Conservation (phyloP, 2,797 vertebrate genomes). For the Pangasius macronema region DNA sequence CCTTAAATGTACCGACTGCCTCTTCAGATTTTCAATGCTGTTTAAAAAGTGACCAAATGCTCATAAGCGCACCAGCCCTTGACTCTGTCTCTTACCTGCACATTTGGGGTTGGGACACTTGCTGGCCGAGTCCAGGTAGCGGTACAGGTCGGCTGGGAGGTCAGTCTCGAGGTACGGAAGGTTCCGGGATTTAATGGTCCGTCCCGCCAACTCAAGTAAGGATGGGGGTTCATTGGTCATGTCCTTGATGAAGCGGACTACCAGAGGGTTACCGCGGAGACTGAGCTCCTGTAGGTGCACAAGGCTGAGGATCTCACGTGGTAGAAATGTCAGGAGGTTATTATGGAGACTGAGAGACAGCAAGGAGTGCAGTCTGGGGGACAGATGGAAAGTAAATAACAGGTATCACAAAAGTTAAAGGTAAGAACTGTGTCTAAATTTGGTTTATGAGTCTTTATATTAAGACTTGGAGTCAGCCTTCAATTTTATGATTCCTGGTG, state of each 20-base stretch:
- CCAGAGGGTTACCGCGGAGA: conserved; percentile 93
- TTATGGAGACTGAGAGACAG: conserved; percentile 97
- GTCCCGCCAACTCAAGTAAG: conserved; percentile 91
- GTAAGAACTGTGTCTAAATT: not conserved
- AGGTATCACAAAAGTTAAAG: not conserved
- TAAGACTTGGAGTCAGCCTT: not conserved
- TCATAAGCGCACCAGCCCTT: not conserved
- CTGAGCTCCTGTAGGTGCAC: conserved; percentile 95
- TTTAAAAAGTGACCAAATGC: not conserved
- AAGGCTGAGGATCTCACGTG: conserved; percentile 93
- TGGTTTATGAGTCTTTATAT: not conserved
- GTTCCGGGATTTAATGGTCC: conserved; percentile 89
- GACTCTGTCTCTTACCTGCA: conserved; percentile 77
- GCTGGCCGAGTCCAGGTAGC: conserved; percentile 90
- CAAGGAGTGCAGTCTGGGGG: conserved; percentile 85
- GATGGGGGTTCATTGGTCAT: conserved; percentile 92
- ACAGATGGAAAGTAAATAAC: not conserved
- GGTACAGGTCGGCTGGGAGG: conserved; percentile 83
- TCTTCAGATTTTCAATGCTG: not conserved
- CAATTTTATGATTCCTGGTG: not conserved
- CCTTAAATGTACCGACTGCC: not conserved
- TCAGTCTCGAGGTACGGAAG: conserved; percentile 81
- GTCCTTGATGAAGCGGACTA: conserved; percentile 95
- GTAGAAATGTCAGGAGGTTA: conserved; percentile 94
- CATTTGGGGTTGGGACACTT: conserved; percentile 99